Percentiles rank a stretch among this genome's conserved stretches.
Evolutionary conservation across 2,888 invertebrate species (phyloP).

Genomic region (Nomada fucata): DNA sequence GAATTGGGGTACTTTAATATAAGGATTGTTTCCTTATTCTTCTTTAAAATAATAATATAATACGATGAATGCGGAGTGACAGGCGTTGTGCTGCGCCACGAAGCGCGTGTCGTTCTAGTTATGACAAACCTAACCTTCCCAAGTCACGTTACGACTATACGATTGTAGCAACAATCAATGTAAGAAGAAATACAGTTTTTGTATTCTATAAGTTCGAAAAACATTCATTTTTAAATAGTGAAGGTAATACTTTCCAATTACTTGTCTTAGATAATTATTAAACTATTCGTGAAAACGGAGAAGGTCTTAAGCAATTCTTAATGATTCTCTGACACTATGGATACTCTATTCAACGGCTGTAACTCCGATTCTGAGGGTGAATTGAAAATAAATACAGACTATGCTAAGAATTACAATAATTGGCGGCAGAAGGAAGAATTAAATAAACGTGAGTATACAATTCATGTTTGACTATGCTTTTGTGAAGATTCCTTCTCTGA

Average conservation of each 20-base stretch:
- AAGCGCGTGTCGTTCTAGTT: neutral
- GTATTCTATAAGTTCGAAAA: neutral
- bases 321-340: conserved; percentile 49
- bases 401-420: conserved; percentile 92
- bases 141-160: neutral
- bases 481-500: neutral
- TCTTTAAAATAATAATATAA: neutral
- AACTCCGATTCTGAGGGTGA: conserved; percentile 82
- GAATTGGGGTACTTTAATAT: too few relatives aligned
- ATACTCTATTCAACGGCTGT: conserved; percentile 61
- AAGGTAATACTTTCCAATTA: neutral
- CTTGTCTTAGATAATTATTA: neutral
- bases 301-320: neutral
- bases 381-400: conserved; percentile 90
- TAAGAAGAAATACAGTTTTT: neutral
- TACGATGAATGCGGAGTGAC: neutral
- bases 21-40: neutral
- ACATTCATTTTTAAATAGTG: neutral
- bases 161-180: neutral
- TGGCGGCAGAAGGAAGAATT: conserved; percentile 95
- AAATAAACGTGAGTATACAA: conserved; percentile 88
- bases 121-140: neutral
- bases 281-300: neutral
- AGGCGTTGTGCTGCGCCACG: neutral
- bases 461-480: conserved; percentile 12